A percentile compares a stretch with the other conserved stretches of the same genome.
Conservation (phyloP, 2,797 vertebrate species). For the Petrocephalus sullivani region DNA sequence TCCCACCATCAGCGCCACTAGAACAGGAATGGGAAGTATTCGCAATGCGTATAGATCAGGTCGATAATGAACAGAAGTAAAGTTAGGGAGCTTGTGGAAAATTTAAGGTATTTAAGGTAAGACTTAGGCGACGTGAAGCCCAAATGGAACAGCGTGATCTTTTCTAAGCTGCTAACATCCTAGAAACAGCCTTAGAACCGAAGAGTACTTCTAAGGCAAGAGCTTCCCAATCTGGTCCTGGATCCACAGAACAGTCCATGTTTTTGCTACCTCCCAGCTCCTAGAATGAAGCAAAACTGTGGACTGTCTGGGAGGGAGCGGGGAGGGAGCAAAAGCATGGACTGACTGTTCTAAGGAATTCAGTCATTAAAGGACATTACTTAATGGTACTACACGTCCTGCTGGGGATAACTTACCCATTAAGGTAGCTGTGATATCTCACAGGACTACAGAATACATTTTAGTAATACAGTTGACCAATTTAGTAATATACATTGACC, state of each 20-base stretch:
- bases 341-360: background rate
- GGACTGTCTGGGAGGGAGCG: no score
- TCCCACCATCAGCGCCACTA: background rate
- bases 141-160: background rate
- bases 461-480: background rate
- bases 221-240: no score
- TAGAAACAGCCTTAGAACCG: background rate
- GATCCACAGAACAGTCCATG: no score
- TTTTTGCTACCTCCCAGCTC: no score
- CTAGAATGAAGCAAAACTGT: no score
- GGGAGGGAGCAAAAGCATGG: no score
- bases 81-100: background rate
- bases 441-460: background rate
- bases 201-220: background rate
- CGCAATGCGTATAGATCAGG: background rate
- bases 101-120: background rate
- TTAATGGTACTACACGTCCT: background rate
- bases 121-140: background rate
- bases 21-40: background rate
- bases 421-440: background rate
- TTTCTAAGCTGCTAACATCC: background rate
- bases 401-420: background rate
- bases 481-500: background rate
- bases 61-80: background rate
- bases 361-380: background rate